Evolutionary conservation across 2,113 vertebrate genomes (phyloP).

Genomic region (Hipposideros armiger): DNA sequence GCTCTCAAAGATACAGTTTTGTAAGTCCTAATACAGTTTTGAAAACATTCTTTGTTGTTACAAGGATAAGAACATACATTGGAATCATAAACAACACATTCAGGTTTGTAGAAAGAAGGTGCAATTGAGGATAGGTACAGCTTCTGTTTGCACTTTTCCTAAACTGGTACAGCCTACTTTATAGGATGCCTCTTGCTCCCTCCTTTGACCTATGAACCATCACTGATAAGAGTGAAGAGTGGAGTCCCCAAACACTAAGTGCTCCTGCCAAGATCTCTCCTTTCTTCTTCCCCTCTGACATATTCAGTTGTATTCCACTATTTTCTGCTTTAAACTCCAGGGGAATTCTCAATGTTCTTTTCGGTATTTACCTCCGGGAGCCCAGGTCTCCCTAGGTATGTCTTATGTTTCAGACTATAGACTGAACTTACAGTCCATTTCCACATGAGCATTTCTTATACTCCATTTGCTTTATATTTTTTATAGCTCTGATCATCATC

Average conservation of each 20-base stretch:
- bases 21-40: not conserved
- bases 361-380: not conserved
- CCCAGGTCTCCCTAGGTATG: not conserved
- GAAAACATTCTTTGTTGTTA: not conserved
- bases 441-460: not conserved
- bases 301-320: not conserved
- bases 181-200: not conserved
- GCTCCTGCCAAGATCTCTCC: not conserved
- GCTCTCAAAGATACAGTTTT: not conserved
- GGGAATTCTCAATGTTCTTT: not conserved
- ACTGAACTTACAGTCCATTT: not conserved
- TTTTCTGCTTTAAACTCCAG: conserved; percentile 3
- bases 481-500: not conserved
- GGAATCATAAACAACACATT: not conserved
- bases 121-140: not conserved
- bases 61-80: not conserved
- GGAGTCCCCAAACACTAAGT: not conserved
- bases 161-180: not conserved
- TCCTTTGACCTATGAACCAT: not conserved
- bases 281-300: not conserved
- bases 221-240: not conserved
- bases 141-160: conserved; percentile 17
- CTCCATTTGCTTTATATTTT: not conserved
- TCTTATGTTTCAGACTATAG: not conserved
- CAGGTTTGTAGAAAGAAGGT: not conserved